Percentiles rank a stretch among this genome's conserved stretches.
Conservation (phyloP, 1,140 invertebrate genomes). For the Paraescarpia echinospica region DNA sequence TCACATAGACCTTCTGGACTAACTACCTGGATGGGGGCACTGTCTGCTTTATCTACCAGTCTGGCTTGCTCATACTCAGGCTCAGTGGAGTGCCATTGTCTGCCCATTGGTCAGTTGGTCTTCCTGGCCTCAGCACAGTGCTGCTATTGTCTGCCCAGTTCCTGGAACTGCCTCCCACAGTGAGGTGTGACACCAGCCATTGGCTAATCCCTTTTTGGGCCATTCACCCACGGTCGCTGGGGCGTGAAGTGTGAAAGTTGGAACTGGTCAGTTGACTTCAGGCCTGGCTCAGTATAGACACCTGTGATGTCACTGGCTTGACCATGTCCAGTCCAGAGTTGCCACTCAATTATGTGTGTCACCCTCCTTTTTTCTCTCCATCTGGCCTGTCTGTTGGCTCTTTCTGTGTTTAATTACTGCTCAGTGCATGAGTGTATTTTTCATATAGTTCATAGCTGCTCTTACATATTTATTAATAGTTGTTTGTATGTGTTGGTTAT, state of each 20-base stretch:
- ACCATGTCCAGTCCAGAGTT: background rate
- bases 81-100: background rate
- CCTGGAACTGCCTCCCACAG: background rate
- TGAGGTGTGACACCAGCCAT: background rate
- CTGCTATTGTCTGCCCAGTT: background rate
- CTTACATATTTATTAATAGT: background rate
- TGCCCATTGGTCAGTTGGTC: background rate
- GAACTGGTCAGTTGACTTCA: background rate
- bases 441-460: background rate
- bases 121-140: background rate
- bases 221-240: background rate
- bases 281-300: background rate
- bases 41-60: background rate
- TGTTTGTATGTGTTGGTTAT: background rate
- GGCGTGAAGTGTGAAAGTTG: background rate
- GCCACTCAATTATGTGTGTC: background rate
- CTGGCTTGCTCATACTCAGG: background rate
- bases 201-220: background rate
- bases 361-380: background rate
- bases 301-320: background rate
- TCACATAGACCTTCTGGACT: background rate
- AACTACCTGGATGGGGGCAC: background rate
- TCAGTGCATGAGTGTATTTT: background rate
- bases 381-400: background rate
- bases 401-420: background rate